Base-by-base conservation (phyloP, 2,888 invertebrate species). In the Lutraria lutraria region DNA sequence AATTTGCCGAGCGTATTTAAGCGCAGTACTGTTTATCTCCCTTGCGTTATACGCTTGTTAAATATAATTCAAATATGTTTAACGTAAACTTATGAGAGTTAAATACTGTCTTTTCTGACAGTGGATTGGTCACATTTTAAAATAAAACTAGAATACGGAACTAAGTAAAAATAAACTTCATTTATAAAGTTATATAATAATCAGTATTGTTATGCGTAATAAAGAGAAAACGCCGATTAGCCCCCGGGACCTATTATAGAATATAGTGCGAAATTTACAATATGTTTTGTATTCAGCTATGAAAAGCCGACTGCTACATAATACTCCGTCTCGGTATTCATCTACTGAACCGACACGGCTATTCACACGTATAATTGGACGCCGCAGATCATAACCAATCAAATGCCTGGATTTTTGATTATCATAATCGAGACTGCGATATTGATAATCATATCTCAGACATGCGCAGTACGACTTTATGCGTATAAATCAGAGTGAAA, bases 401-500 rank as follows among this genome's bases (percentile, higher is more conserved):
- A 93, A 92, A 93, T 90, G 89, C 86, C 92, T 90, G 91, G 93
- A 93, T 93, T 93, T 95, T 95, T 94, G 94, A 94, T 95, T 95
- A 95, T 95, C 95, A 95, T 95, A 95, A 95, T 95, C 93, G 92
- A 87, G 87, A 76, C 91, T 88, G 94, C 93, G 91, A 93, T 94
- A 95, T 95, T 95, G 95, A 95, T 95, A 95, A 94, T 95, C 95
- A 95, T 95, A 95, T 94, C 93, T 93, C 90, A 90, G 93, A 93
- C 95, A 95, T 95, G 95, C 95, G 95, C 95, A 94, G 93, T 90
- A 90, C 85, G 91, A 86, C 90, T 85, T 89, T 92, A 89, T 92
- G 94, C 93, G 94, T 93, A 94, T 94, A 95, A 94, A 94, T 94
- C 93, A 93, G 93, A 92, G 93, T 90, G 90, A 91, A 91, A 92